Base-by-base conservation (phyloP, 2,113 vertebrate species). In the Chaetura pelagica region DNA sequence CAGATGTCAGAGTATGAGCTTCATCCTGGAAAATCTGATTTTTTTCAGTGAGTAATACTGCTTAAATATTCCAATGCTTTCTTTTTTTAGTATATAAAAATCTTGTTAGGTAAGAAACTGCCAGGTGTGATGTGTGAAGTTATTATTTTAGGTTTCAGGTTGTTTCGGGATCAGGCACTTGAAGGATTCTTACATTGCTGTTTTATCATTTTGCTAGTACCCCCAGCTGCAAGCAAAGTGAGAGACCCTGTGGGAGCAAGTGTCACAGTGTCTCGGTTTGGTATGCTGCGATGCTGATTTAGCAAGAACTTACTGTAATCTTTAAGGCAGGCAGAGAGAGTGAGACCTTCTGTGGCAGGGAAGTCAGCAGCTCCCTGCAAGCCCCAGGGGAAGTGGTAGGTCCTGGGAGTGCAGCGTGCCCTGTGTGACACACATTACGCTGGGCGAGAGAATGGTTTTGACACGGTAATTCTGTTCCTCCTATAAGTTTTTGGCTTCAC, bases 351-450 rank as follows among this genome's bases (percentile, higher is more conserved):
- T 5, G 3, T 44, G 12, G 3, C 35, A 12, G 11, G 23, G 23
- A 61, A 66, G 29, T 46, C n/a, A 52, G 44, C 63, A 86, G 46
- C 58, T 73, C 29, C 16, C 34, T 52, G 22, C 15, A 20, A 57
- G 46, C 34, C 18, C 26, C 10, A 14, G 29, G 24, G 18, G 7
- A 74, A 48, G 30, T 0, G 0, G 15, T 58, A 20, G n/a, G 40
- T 87, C 7, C 32, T 48, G 61, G n/a, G 40, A 46, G 14, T 13
- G 34, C 67, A 55, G 26, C 0, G 0, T 73, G 14, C 34, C 42
- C 42, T 71, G n/a, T 76, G 2, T 4, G 1, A 19, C 14, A 44
- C 1, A 1, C 6, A 12, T 77, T 67, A 38, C 22, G 7, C 17
- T 23, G 51, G 67, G 32, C 59, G 46, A 40, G 51, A 88, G 54